Evolutionary conservation across 2,797 vertebrate genomes (phyloP).

Genomic region (Okamejei kenojei): DNA sequence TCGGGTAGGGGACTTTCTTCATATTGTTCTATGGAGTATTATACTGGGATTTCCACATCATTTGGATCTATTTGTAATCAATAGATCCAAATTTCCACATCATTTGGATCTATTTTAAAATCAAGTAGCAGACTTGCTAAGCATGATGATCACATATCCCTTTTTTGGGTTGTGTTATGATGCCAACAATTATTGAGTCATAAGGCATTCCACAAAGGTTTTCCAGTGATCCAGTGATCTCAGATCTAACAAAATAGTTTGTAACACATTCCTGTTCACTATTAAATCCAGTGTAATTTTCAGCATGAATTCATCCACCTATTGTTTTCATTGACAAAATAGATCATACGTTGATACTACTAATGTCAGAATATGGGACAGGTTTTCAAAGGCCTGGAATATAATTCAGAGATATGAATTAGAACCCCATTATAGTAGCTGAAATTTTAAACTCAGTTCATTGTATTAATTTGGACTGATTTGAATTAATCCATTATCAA

Average conservation of each 20-base stretch:
- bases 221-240: background rate
- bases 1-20: no score
- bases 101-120: background rate
- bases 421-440: no score
- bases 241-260: background rate
- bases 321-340: background rate
- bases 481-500: no score
- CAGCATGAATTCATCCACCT: background rate
- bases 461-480: no score
- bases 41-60: background rate
- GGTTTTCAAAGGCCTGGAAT: no score
- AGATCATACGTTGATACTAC: no score
- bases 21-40: background rate
- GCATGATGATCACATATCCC: background rate
- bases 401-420: no score
- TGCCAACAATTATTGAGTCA: background rate
- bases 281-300: background rate
- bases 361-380: no score
- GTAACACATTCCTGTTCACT: background rate
- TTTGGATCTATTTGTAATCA: background rate
- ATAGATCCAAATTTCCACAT: no score
- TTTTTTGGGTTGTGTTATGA: background rate
- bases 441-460: no score
- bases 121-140: background rate
- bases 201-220: background rate